phyloP scores from a whole-genome alignment of 2,888 invertebrate species.

The Pycnomerus fuliginosus region DNA sequence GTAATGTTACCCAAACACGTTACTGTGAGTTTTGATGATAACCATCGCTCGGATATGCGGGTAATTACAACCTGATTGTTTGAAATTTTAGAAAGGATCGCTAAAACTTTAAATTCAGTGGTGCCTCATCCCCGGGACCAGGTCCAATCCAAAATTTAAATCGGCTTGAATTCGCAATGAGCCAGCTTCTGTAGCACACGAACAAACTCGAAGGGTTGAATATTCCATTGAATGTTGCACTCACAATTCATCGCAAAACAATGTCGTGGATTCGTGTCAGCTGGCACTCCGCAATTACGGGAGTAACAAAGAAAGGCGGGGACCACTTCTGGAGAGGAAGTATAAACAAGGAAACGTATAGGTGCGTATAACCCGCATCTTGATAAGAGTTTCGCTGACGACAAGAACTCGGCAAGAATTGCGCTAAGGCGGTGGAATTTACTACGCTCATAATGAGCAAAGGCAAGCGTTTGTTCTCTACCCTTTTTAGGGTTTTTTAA shows the following conservation, averaged over 20 bases:
- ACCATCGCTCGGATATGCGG: conserved; percentile 5
- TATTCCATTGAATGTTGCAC: conserved; percentile 14
- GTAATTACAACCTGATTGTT: neutral
- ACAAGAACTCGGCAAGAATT: conserved; percentile 23
- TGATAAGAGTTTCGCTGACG: conserved; percentile 27
- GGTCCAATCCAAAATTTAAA: conserved; percentile 12
- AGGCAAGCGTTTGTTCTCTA: no score
- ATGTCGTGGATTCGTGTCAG: conserved; percentile 18
- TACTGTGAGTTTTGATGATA: conserved; percentile 9
- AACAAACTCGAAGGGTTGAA: conserved; percentile 9
- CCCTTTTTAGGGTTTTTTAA: no score
- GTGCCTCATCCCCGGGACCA: neutral
- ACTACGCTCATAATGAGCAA: no score
- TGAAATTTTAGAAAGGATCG: neutral
- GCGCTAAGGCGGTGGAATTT: conserved; percentile 26
- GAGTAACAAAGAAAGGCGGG: conserved; percentile 8
- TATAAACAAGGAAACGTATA: conserved; percentile 5
- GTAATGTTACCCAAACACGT: conserved; percentile 13
- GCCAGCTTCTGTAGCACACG: conserved; percentile 4
- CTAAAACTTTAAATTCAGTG: conserved; percentile 5
- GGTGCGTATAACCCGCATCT: conserved; percentile 24
- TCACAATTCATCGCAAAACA: conserved; percentile 16
- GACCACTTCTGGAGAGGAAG: conserved; percentile 6
- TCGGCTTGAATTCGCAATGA: conserved; percentile 8
- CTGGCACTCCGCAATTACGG: conserved; percentile 13